Percentiles rank a stretch among this genome's conserved stretches.
These are phyloP conservation scores for Acanthochromis polyacanthus DNA, from an alignment of 2,113 vertebrate species.

Conservation along the genomic window DNA sequence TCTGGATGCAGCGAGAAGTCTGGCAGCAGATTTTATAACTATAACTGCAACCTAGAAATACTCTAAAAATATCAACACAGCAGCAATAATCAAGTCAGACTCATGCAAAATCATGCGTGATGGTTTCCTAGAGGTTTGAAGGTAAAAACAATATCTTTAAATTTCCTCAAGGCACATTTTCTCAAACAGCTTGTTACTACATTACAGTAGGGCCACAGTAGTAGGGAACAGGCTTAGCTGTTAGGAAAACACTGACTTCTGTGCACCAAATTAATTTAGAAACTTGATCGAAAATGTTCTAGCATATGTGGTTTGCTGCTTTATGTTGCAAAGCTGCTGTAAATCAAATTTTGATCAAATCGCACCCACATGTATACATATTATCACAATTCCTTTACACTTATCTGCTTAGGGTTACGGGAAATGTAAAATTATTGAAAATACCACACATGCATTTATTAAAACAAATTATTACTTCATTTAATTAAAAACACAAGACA, in stretches of 20 bases:
- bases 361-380: background rate
- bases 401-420: background rate
- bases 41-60: constrained; percentile 1
- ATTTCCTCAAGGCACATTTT: background rate
- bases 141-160: background rate
- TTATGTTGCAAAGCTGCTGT: background rate
- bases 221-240: no score
- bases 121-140: background rate
- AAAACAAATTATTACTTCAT: no score
- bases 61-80: background rate
- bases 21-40: background rate
- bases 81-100: background rate
- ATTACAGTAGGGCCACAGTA: background rate
- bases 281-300: background rate
- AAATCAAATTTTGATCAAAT: background rate
- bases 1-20: background rate
- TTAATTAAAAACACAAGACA: no score
- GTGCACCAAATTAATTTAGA: background rate
- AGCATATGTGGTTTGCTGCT: background rate
- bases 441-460: no score
- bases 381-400: background rate
- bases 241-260: background rate
- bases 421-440: background rate
- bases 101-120: background rate
- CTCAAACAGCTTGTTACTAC: background rate